These are phyloP conservation scores for Chironomus tentans DNA, from an alignment of 2,888 invertebrate species.

Conservation along the genomic window DNA sequence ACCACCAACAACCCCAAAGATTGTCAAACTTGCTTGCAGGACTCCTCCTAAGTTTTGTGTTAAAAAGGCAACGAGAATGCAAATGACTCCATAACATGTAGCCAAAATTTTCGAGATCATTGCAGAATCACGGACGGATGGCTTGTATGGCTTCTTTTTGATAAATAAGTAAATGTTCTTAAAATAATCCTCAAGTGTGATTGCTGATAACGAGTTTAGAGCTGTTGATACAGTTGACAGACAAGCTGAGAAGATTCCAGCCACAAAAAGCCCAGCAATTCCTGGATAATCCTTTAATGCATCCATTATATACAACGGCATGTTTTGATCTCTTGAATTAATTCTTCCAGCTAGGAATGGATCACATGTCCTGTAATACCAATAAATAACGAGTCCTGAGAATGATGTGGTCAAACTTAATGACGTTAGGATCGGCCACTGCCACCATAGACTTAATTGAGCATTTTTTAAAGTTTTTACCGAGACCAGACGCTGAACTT, in stretches of 20 bases:
- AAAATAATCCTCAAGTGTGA: slow-evolving; percentile 80
- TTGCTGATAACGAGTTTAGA: slow-evolving; percentile 82
- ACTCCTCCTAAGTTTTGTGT: slow-evolving; percentile 76
- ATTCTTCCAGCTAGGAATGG: slow-evolving; percentile 57
- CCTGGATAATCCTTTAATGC: slow-evolving; percentile 66
- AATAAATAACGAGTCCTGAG: slow-evolving; percentile 76
- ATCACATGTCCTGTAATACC: slow-evolving; percentile 74
- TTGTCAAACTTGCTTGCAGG: slow-evolving; percentile 77
- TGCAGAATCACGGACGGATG: slow-evolving; percentile 35
- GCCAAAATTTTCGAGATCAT: slow-evolving; percentile 58
- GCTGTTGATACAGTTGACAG: slow-evolving; percentile 87
- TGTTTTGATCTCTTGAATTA: slow-evolving; percentile 60
- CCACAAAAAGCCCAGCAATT: slow-evolving; percentile 79
- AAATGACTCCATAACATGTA: slow-evolving; percentile 61
- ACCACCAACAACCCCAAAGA: slow-evolving; percentile 81
- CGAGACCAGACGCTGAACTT: slow-evolving; percentile 63
- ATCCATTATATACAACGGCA: slow-evolving; percentile 71
- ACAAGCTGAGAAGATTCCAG: slow-evolving; percentile 85
- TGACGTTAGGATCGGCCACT: slow-evolving; percentile 66
- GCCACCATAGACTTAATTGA: slow-evolving; percentile 66
- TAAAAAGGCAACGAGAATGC: slow-evolving; percentile 71
- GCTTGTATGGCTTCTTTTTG: slow-evolving; percentile 38
- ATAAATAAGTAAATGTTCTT: slow-evolving; percentile 44
- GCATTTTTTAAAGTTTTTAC: slow-evolving; percentile 61
- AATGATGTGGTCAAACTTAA: slow-evolving; percentile 66